Conservation (phyloP, 1,140 invertebrate species). For the Drosophila tani region DNA sequence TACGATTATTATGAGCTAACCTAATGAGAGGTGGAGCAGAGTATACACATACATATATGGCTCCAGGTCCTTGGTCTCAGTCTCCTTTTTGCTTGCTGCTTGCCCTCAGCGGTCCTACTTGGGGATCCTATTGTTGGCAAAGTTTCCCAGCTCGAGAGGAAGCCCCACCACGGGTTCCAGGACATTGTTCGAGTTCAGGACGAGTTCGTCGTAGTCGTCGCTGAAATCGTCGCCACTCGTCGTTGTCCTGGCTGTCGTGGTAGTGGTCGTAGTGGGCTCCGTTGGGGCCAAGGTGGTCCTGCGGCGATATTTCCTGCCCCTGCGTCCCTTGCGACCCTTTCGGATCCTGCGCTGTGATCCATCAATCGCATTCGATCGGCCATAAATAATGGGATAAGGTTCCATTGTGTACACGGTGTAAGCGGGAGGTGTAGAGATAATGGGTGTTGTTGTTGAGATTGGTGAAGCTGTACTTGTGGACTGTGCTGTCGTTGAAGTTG, state of each 20-base stretch:
- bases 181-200: conserved; percentile 22
- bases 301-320: conserved; percentile 39
- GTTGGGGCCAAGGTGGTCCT: conserved; percentile 40
- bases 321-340: conserved; percentile 53
- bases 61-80: conserved; percentile 13
- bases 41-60: not conserved
- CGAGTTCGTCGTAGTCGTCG: conserved; percentile 38
- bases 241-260: conserved; percentile 32
- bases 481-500: not conserved
- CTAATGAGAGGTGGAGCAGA: conserved; percentile 3
- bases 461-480: no score
- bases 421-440: conserved; percentile 3
- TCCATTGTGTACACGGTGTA: conserved; percentile 31
- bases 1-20: not conserved
- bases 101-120: not conserved
- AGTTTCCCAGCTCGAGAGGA: conserved; percentile 57
- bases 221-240: conserved; percentile 14
- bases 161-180: conserved; percentile 56
- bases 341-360: conserved; percentile 25
- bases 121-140: conserved; percentile 24
- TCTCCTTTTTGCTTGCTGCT: conserved; percentile 12
- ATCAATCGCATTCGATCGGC: conserved; percentile 2
- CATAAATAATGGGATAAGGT: conserved; percentile 55
- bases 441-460: not conserved
- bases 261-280: conserved; percentile 15